Evolutionary conservation across 1,140 invertebrate species (phyloP), one percentile per base, ranked within the genome.

Genomic region (Triops cancriformis): DNA sequence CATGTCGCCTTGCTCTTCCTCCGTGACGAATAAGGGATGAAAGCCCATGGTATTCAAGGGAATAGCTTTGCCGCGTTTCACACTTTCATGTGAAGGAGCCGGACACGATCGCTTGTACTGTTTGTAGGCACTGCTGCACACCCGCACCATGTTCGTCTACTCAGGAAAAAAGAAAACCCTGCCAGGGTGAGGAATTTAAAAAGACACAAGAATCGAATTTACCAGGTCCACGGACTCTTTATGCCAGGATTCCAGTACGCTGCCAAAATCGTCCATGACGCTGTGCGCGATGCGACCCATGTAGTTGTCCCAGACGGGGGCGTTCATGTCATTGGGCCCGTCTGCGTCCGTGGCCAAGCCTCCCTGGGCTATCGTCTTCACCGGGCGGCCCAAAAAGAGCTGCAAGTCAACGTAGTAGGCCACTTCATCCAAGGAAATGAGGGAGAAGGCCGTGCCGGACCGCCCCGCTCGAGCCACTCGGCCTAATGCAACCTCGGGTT

Each of bases 391-490:
- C 23, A 99, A 87, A 85, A 99, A 99, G 51, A 99, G 86, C 83
- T 98, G 93, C 27, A 99, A 86, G 87, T 99, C 97, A 37, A 98
- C 82, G 1, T 99, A 85, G 85, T 97, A 96, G 1, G 97, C 90
- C 27, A 94, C 87, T 84, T 99, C 98, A 81, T 99, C 97, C 0
- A 90, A 89, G 0, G 91, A 86, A 28, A 99, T 87, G 72, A 99
- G 88, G 10, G 94, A 98, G 83, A 92, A 96, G 0, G 97, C 95
- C 9, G 89, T 92, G 31, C 98, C 98, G 75, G 88, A 89, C 42
- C 95, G 88, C 9, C 97, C 97, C 76, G 97, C 98, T 81, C 98
- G 87, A 10, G 98, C 98, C 86, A 98, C 98, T 81, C 98, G 90
- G 81, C 97, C 95, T 89, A 23, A 64, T n/a, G 6, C 51, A 78